A percentile compares a stretch with the other conserved stretches of the same genome.
Evolutionary conservation across 1,140 invertebrate species (phyloP).

Genomic region (Bombus balteatus): DNA sequence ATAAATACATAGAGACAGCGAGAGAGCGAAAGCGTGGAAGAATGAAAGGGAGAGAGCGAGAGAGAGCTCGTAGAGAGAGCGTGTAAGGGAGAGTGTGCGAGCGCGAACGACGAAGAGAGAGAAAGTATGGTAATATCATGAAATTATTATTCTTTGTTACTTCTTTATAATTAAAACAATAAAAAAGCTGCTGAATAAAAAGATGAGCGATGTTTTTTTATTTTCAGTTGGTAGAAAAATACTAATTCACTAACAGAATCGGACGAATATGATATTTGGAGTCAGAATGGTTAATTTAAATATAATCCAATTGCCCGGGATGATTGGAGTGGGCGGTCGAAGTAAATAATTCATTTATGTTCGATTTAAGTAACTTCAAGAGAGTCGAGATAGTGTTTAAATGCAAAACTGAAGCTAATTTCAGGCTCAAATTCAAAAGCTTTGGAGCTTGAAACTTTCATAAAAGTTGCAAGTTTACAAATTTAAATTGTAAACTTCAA

Average conservation of each 20-base stretch:
- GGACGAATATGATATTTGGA: neutral
- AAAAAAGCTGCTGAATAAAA: constrained; percentile 82
- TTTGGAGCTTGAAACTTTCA: neutral
- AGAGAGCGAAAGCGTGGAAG: constrained; percentile 60
- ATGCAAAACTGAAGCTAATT: neutral
- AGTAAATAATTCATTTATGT: neutral
- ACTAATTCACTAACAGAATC: neutral
- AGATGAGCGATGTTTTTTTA: constrained; percentile 65
- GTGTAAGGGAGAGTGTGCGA: constrained; percentile 64
- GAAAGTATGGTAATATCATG: constrained; percentile 79
- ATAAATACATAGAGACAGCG: constrained; percentile 67
- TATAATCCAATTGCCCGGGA: no score
- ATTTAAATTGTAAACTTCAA: no score
- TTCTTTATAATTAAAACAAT: constrained; percentile 83
- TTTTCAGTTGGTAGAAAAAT: neutral
- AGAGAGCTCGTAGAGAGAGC: constrained; percentile 51
- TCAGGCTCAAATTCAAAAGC: neutral
- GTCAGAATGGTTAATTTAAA: no score
- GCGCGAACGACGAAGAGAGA: constrained; percentile 69
- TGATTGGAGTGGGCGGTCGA: neutral
- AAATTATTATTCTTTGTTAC: constrained; percentile 83
- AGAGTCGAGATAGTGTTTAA: no score
- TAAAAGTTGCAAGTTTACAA: no score
- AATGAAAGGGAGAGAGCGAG: constrained; percentile 65
- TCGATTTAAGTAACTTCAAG: neutral